phyloP scores from a whole-genome alignment of 2,797 vertebrate species.

The Rhabdophis nuchalis region DNA sequence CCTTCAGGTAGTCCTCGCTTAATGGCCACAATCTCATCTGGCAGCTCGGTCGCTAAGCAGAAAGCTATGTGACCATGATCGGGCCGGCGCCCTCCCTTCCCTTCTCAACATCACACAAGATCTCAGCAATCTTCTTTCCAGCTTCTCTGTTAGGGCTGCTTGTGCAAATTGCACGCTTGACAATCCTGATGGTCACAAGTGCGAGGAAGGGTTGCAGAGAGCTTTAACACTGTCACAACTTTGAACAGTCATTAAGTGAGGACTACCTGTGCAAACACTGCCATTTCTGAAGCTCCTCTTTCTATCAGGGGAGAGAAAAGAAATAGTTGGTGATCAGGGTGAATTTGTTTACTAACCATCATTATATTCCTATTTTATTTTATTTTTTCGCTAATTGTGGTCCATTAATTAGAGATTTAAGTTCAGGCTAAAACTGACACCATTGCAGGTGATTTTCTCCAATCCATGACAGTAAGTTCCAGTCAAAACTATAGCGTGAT shows the following conservation, averaged over 20 bases:
- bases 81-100: background rate
- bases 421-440: background rate
- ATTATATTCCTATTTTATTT: background rate
- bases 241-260: background rate
- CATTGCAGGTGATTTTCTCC: too few species aligned
- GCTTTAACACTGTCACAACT: background rate
- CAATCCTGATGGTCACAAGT: background rate
- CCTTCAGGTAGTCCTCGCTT: background rate
- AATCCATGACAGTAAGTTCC: background rate
- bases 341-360: background rate
- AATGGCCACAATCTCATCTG: background rate
- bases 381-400: background rate
- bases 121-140: background rate
- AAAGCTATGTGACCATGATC: background rate
- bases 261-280: background rate
- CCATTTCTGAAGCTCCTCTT: background rate
- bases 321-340: too few species aligned
- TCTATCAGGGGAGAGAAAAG: background rate
- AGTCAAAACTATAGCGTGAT: background rate
- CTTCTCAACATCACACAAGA: background rate
- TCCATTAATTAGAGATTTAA: background rate
- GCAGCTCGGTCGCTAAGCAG: background rate
- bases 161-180: background rate
- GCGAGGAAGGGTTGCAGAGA: background rate
- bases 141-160: background rate